Evolutionary conservation across 1,140 invertebrate species (phyloP), one percentile per base, ranked within the genome.

Genomic region (Philotrypesis tridentata): DNA sequence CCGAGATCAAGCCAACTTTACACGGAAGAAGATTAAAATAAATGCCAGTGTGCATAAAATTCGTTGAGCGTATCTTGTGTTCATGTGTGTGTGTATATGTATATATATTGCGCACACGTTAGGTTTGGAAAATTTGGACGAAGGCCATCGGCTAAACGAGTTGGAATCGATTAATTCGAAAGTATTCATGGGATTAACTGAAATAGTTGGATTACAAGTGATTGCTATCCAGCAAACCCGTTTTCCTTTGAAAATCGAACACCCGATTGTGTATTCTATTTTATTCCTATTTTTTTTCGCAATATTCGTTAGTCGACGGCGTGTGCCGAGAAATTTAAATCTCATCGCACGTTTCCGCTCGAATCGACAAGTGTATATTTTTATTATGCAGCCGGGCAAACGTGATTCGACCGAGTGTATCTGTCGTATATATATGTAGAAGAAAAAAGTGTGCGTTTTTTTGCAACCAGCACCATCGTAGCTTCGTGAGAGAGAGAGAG

Each of bases 271-370:
- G 21, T 55, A 55, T 55, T n/a, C n/a, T n/a, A n/a, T n/a, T n/a
- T n/a, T n/a, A n/a, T n/a, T n/a, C n/a, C n/a, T n/a, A n/a, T n/a
- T n/a, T 55, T 37, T 71, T 55, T 37, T 37, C 33, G 9, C 33
- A 37, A 37, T 9, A 29, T 74, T 74, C 48, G 72, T 74, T 61
- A 74, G 48, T 60, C 27, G 2, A 0, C 1, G 2, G 21, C 23
- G 25, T 78, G 3, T 48, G 75, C 75, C 25, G 40, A 31, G 75
- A 78, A 43, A 78, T 68, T 78, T 31, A 29, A 78, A 78, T 78
- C 23, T 31, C 75, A 68, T 68, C 63, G 33, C 21, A 17, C 33
- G 61, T 67, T 76, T 67, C 17, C 74, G 67, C 33, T 55, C 43
- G 48, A 79, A 79, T 61, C 40, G 27, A 71, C 67, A 48, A 60